Base-by-base conservation (phyloP, 2,113 vertebrate species). In the Cygnus atratus region DNA sequence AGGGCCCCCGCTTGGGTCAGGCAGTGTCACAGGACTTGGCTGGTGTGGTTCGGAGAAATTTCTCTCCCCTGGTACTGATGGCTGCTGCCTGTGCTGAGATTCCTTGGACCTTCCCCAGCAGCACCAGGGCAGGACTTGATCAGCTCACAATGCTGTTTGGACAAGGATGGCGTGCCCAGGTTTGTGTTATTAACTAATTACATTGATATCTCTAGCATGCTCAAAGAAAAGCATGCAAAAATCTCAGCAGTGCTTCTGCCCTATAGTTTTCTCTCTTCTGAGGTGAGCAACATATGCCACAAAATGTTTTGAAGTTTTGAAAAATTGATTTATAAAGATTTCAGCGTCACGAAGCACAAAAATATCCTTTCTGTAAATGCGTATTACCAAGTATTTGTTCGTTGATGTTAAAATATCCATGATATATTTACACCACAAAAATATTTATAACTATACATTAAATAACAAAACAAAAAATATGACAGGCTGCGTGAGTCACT, bases 401-500 rank as follows among this genome's bases (percentile, higher is more conserved):
- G 52, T 44, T n/a, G 79, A 31, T 81, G 39, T 48, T 68, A 90
- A 83, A 91, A 65, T 52, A 67, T 25, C 55, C 35, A 19, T 35
- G 71, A 48, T 57, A 66, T 37, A 37, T 37, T 37, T 37, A 37
- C 37, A 37, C 37, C 37, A 37, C 37, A 37, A 37, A 37, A 37
- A 37, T 37, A 37, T 37, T 37, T 37, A 66, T 15, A 79, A 37
- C 3, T n/a, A 21, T 37, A 7, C 8, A 4, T 67, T 57, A 79
- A 92, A 79, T 61, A 92, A 76, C 52, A 76, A 84, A 85, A 73
- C 50, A 88, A 70, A 77, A 35, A 50, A n/a, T 24, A 6, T 33
- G 83, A 55, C 88, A 93, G 73, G 62, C 52, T 78, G 58, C 10
- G 65, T 93, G 95, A 96, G 86, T 93, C 95, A 94, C 67, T 29